Conservation (phyloP, 2,797 vertebrate genomes). For the Echiichthys vipera region DNA sequence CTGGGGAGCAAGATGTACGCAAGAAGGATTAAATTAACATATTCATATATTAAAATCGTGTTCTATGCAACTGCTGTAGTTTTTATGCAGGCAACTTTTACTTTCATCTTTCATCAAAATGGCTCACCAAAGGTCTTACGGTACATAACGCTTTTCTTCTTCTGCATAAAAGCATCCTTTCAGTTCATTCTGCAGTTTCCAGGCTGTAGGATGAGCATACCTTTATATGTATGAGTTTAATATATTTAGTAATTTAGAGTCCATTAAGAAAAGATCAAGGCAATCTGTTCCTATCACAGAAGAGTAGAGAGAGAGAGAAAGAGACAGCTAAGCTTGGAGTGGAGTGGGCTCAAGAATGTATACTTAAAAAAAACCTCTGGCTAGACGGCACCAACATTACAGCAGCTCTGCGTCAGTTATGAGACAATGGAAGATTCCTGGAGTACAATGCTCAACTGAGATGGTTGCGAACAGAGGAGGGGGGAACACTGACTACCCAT, state of each 20-base stretch:
- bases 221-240: background rate
- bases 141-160: background rate
- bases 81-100: conserved; percentile 11
- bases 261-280: conserved; percentile 33
- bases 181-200: background rate
- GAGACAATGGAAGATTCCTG: conserved; percentile 81
- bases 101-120: conserved; percentile 25
- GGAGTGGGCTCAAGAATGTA: conserved; percentile 69
- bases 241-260: conserved; percentile 30
- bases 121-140: background rate
- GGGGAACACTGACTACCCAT: conserved; percentile 45
- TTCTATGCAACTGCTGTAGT: conserved; percentile 29
- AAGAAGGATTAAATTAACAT: conserved; percentile 54
- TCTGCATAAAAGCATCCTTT: conserved; percentile 17
- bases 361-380: conserved; percentile 46
- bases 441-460: conserved; percentile 35
- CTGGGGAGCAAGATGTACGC: conserved; percentile 38
- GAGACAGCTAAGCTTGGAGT: conserved; percentile 23
- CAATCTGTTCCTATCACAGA: conserved; percentile 33
- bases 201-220: background rate
- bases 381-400: conserved; percentile 67
- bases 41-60: conserved; percentile 50
- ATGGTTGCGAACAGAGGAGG: conserved; percentile 24
- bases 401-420: conserved; percentile 62
- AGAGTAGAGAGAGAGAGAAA: conserved; percentile 34